A percentile compares a stretch with the other conserved stretches of the same genome.
These are phyloP conservation scores for Bacillus rossius DNA, from an alignment of 1,140 invertebrate species.

Conservation along the genomic window DNA sequence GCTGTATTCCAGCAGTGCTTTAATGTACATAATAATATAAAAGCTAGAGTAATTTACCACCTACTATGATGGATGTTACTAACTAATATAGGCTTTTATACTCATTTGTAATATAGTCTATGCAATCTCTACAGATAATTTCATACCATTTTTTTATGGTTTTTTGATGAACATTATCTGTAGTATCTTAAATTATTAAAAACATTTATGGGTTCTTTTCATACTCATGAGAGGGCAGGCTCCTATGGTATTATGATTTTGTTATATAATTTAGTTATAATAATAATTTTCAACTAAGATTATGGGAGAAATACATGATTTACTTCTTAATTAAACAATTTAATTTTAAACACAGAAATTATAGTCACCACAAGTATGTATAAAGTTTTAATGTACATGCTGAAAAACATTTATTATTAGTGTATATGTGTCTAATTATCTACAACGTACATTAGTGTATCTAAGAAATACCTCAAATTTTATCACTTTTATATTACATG, in stretches of 20 bases:
- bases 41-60: too few relatives aligned
- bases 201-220: too few relatives aligned
- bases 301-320: slow-evolving; percentile 8
- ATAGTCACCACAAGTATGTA: not conserved
- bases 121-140: not conserved
- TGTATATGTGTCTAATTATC: slow-evolving; percentile 7
- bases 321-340: slow-evolving; percentile 6
- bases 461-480: slow-evolving; percentile 6
- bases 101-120: not conserved
- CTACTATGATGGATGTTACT: not conserved
- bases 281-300: not conserved
- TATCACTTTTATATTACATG: not conserved
- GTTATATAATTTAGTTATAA: not conserved
- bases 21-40: too few relatives aligned
- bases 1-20: too few relatives aligned
- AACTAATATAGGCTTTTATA: not conserved
- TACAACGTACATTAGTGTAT: slow-evolving; percentile 1
- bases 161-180: too few relatives aligned
- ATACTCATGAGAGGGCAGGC: too few relatives aligned
- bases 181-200: too few relatives aligned
- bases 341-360: slow-evolving; percentile 9
- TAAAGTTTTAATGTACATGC: slow-evolving; percentile 12
- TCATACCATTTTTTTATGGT: too few relatives aligned
- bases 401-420: slow-evolving; percentile 10
- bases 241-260: too few relatives aligned